Evolutionary conservation across 2,113 vertebrate genomes (phyloP).

Genomic region (Ammodytes dubius): DNA sequence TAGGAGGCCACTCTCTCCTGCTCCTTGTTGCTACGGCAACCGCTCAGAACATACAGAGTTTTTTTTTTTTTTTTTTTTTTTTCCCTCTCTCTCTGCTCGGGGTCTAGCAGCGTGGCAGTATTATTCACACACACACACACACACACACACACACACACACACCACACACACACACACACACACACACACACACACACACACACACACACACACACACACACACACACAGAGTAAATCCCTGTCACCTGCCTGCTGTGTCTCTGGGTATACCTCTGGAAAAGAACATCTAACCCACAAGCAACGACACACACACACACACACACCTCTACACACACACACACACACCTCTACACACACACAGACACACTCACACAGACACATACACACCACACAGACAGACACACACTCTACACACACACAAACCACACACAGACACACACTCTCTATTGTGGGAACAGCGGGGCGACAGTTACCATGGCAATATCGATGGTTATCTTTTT

Average conservation of each 20-base stretch:
- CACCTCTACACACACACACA: neutral
- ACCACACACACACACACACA: too few relatives aligned
- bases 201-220: too few relatives aligned
- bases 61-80: conserved; percentile 12
- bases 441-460: conserved; percentile 43
- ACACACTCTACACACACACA: conserved; percentile 1
- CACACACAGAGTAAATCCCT: conserved; percentile 53
- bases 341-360: neutral
- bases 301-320: neutral
- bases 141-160: too few relatives aligned
- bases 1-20: conserved; percentile 66
- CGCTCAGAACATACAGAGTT: conserved; percentile 56
- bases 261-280: conserved; percentile 69
- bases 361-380: neutral
- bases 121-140: conserved; percentile 52
- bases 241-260: conserved; percentile 68
- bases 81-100: conserved; percentile 38
- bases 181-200: too few relatives aligned
- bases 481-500: conserved; percentile 71
- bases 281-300: conserved; percentile 60
- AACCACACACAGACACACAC: conserved; percentile 27
- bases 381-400: conserved; percentile 17
- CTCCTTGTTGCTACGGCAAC: conserved; percentile 79
- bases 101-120: conserved; percentile 42
- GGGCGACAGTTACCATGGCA: conserved; percentile 75